A percentile compares a stretch with the other conserved stretches of the same genome.
Conservation (phyloP, 2,113 vertebrate species). For the Symphodus melops region DNA sequence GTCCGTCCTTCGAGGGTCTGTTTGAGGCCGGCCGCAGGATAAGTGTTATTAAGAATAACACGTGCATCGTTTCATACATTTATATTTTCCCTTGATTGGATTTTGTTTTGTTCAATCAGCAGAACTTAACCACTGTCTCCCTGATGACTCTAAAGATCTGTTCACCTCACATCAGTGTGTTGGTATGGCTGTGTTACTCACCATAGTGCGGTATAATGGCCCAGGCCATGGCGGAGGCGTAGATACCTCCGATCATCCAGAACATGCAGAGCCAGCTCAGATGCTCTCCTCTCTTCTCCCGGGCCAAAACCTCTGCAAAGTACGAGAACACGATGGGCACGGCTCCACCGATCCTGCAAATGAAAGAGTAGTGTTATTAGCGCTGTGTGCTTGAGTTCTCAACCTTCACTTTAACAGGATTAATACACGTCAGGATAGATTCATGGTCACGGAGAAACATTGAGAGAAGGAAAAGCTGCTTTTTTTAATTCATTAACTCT, state of each 20-base stretch:
- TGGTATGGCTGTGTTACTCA: conserved; percentile 77
- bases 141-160: neutral
- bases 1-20: too few species aligned
- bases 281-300: conserved; percentile 96
- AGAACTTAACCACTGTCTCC: too few species aligned
- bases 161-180: too few species aligned
- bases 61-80: too few species aligned
- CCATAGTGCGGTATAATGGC: conserved; percentile 98
- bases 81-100: too few species aligned
- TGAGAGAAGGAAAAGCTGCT: too few species aligned
- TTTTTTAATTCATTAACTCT: too few species aligned
- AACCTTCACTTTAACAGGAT: neutral
- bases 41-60: too few species aligned
- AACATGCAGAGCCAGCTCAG: conserved; percentile 99
- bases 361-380: neutral
- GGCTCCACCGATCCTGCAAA: conserved; percentile 91
- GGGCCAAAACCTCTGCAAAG: conserved; percentile 95
- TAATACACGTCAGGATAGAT: neutral
- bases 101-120: too few species aligned
- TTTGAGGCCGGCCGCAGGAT: too few species aligned
- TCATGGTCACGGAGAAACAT: neutral
- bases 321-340: conserved; percentile 96
- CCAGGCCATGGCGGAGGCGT: conserved; percentile 98
- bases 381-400: conserved; percentile 1
- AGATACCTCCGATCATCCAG: conserved; percentile 99